phyloP scores from a whole-genome alignment of 2,888 invertebrate species.

The Criorhina ranunculi region DNA sequence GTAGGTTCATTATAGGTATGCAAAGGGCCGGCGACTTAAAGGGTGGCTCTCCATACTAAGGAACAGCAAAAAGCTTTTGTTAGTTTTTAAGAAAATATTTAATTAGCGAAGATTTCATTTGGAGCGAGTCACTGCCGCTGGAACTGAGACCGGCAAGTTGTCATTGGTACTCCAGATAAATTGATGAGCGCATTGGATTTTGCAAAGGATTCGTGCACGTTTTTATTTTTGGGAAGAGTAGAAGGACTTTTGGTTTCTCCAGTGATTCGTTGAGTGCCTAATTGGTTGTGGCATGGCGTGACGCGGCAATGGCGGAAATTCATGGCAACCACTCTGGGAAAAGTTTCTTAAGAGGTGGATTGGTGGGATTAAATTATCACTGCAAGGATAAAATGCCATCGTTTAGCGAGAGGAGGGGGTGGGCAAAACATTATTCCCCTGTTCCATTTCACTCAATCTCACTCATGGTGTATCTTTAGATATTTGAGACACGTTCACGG shows the following conservation, averaged over 20 bases:
- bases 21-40: slow-evolving; percentile 21
- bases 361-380: slow-evolving; percentile 75
- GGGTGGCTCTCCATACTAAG: too few relatives aligned
- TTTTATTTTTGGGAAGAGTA: slow-evolving; percentile 1
- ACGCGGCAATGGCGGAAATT: slow-evolving; percentile 49
- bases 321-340: slow-evolving; percentile 59
- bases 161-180: slow-evolving; percentile 72
- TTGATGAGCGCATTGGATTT: slow-evolving; percentile 73
- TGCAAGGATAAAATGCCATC: slow-evolving; percentile 74
- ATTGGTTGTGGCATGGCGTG: slow-evolving; percentile 62
- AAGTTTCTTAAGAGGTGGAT: slow-evolving; percentile 59
- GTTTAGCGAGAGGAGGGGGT: slow-evolving; percentile 67
- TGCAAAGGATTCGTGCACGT: slow-evolving; percentile 21
- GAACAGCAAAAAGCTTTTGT: slow-evolving; percentile 57
- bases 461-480: slow-evolving; percentile 62
- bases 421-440: too few relatives aligned
- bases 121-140: slow-evolving; percentile 27
- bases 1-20: slow-evolving; percentile 74
- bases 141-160: slow-evolving; percentile 51
- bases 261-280: slow-evolving; percentile 73
- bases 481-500: slow-evolving; percentile 75
- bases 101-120: slow-evolving; percentile 72
- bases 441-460: slow-evolving; percentile 56
- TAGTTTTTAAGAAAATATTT: slow-evolving; percentile 76
- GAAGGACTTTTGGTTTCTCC: slow-evolving; percentile 58